A percentile compares a stretch with the other conserved stretches of the same genome.
Conservation (phyloP, 2,888 invertebrate genomes). For the Carabus problematicus region DNA sequence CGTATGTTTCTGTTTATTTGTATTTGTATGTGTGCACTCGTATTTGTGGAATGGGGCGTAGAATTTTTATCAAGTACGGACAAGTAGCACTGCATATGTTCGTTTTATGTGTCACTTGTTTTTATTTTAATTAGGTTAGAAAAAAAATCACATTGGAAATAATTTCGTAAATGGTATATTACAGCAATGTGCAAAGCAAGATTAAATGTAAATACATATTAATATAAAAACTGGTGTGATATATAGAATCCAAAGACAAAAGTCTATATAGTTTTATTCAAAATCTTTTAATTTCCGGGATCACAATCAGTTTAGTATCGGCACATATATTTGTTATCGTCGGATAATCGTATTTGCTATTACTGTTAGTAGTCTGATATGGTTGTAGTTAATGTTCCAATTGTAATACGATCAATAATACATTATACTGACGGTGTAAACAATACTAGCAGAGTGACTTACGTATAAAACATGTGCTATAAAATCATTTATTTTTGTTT, state of each 20-base stretch:
- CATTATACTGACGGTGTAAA: neutral
- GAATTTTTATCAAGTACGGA: slow-evolving; percentile 17
- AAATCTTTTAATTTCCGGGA: too few species aligned
- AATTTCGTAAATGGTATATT: too few species aligned
- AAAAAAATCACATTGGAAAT: neutral
- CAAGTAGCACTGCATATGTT: slow-evolving; percentile 15
- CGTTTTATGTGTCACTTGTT: slow-evolving; percentile 17
- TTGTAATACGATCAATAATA: neutral
- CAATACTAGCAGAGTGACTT: neutral
- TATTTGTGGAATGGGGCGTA: slow-evolving; percentile 5
- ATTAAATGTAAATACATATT: too few species aligned
- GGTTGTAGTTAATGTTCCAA: neutral
- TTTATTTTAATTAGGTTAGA: slow-evolving; percentile 11
- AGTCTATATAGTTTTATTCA: too few species aligned
- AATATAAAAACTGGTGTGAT: too few species aligned
- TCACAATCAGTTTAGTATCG: too few species aligned
- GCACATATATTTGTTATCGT: too few species aligned
- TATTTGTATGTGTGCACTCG: slow-evolving; percentile 10
- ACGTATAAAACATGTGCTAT: neutral
- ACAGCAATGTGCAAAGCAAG: too few species aligned
- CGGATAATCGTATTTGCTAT: too few species aligned
- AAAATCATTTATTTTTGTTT: slow-evolving; percentile 10
- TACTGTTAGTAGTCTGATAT: too few species aligned
- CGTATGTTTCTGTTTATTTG: slow-evolving; percentile 9
- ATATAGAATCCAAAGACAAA: too few species aligned